phyloP scores from a whole-genome alignment of 2,888 invertebrate genomes.

The Andrena fulva region DNA sequence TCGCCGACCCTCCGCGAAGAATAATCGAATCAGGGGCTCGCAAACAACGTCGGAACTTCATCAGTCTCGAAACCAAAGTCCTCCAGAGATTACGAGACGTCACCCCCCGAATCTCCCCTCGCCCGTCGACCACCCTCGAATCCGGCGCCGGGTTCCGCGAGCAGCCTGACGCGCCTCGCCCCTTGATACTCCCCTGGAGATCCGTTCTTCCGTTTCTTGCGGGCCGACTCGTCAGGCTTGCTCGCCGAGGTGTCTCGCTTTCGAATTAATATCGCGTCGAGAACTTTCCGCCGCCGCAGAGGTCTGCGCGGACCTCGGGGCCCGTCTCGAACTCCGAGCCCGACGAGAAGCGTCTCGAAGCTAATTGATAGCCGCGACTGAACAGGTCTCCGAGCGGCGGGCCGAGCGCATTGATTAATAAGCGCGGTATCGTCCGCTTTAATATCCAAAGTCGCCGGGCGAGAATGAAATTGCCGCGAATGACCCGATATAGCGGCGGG shows the following conservation, averaged over 20 bases:
- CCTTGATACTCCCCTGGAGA: constrained; percentile 23
- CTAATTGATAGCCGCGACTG: too few relatives aligned
- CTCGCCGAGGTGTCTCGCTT: constrained; percentile 22
- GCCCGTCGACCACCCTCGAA: constrained; percentile 7
- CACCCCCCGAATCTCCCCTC: not conserved
- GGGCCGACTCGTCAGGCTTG: constrained; percentile 16
- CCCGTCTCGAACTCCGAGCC: too few relatives aligned
- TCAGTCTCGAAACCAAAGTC: constrained; percentile 33
- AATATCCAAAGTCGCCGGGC: not conserved
- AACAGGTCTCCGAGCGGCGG: too few relatives aligned
- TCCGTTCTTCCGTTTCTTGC: constrained; percentile 46
- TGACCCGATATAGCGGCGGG: not conserved
- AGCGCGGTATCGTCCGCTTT: too few relatives aligned
- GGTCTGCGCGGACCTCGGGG: not conserved
- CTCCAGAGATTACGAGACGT: constrained; percentile 23
- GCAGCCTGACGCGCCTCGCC: constrained; percentile 21
- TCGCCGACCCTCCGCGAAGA: constrained; percentile 22
- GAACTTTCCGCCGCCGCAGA: constrained; percentile 1
- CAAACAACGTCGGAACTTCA: constrained; percentile 47
- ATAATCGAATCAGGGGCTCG: constrained; percentile 44
- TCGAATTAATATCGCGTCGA: constrained; percentile 24
- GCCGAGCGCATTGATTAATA: too few relatives aligned
- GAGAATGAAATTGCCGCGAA: not conserved
- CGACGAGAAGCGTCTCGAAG: too few relatives aligned
- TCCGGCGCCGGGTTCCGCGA: not conserved